Evolutionary conservation across 2,888 invertebrate species (phyloP), one percentile per base, ranked within the genome.

Genomic region (Chymomyza procnemis): DNA sequence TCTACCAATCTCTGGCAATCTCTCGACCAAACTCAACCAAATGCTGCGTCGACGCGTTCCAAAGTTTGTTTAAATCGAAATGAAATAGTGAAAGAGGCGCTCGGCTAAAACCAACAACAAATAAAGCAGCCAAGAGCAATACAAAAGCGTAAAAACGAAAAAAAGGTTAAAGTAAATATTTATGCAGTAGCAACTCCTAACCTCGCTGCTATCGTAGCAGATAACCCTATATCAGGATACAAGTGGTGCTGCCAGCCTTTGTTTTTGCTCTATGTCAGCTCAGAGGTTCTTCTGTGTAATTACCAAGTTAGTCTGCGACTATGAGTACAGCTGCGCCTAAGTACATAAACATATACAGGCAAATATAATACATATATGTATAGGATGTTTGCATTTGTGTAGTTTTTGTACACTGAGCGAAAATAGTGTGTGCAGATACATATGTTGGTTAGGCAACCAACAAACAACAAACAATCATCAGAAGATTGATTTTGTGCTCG

Each of bases 101-200:
- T 26, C 26, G 26, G 26, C 4, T 76, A 78, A 85, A 83, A 78
- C 79, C 84, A 76, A 81, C 75, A 69, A 79, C 81, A 85, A 83
- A 83, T 84, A 85, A 72, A 78, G 71, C 59, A 46, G 54, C 46
- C 52, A 54, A 54, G 46, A 34, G 47, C 21, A 18, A 19, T 46
- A 19, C 55, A 56, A 9, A 50, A 61, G 18, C 19, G 50, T 18
- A 19, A 19, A 50, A 18, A 50, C 50, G 18, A 73, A 66, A 77
- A n/a, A 84, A 83, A 86, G 83, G 83, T 85, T 84, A 80, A 81
- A 74, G 69, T 81, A 83, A 83, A 83, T 83, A 83, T 83, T 83
- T 83, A 81, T 85, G 73, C 79, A 81, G 78, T 73, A 77, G 3
- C 34, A 12, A 12, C 34, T 12, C 9, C 1, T 12, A 12, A 8